Percentiles rank a stretch among this genome's conserved stretches.
Evolutionary conservation across 2,113 vertebrate species (phyloP).

Genomic region (Nestor notabilis): DNA sequence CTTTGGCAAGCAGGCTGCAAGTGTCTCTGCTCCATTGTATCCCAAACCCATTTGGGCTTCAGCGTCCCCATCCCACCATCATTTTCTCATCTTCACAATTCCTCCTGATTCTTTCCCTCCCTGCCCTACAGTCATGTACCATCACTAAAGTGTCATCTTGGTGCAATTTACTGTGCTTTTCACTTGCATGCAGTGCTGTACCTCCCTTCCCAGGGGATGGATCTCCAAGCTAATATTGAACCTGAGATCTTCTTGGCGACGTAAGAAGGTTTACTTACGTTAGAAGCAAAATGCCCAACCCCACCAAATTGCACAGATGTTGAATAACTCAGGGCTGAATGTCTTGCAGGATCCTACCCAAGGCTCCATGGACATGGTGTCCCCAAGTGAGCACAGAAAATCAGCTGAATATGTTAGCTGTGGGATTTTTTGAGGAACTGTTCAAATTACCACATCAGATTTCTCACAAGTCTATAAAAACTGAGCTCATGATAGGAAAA

Average conservation of each 20-base stretch:
- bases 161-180: not conserved
- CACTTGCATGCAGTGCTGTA: not conserved
- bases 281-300: not conserved
- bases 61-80: not conserved
- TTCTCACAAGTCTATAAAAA: constrained; percentile 59
- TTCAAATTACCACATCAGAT: constrained; percentile 15
- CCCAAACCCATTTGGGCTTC: not conserved
- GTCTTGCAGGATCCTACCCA: not conserved
- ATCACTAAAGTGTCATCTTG: too few species aligned
- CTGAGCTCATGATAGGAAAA: constrained; percentile 62
- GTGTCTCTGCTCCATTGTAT: not conserved
- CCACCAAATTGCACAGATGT: fast-evolving
- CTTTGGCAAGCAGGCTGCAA: not conserved
- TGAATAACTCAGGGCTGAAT: not conserved
- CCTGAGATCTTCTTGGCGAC: not conserved
- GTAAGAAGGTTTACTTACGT: not conserved
- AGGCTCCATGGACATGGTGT: not conserved
- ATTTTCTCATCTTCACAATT: fast-evolving
- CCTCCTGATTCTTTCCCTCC: not conserved
- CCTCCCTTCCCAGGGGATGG: not conserved
- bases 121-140: not conserved
- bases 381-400: not conserved
- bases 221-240: fast-evolving
- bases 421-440: constrained; percentile 62
- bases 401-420: not conserved